phyloP scores from a whole-genome alignment of 2,113 vertebrate species.

The Eublepharis macularius region DNA sequence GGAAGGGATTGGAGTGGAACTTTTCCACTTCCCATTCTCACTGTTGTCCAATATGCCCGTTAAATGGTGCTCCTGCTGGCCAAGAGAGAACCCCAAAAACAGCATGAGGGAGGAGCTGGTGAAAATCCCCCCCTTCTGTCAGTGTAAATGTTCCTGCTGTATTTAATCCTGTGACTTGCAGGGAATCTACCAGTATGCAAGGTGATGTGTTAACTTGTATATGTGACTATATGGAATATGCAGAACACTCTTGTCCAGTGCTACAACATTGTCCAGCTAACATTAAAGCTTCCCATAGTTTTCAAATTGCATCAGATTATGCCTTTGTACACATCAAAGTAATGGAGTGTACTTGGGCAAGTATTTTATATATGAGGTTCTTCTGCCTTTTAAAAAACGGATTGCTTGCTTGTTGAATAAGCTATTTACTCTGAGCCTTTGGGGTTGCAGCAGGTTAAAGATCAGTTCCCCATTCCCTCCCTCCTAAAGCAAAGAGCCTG shows the following conservation, averaged over 20 bases:
- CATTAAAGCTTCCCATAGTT: neutral
- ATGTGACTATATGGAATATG: neutral
- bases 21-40: no score
- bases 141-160: no score
- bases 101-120: no score
- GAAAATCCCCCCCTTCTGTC: no score
- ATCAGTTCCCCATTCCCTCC: neutral
- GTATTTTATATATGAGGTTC: neutral
- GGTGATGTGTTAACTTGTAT: neutral
- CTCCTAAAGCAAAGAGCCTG: accelerated
- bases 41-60: no score
- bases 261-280: neutral
- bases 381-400: neutral
- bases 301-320: neutral
- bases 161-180: neutral
- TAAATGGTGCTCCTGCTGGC: no score
- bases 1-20: no score
- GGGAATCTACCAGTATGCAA: neutral
- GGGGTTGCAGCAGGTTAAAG: neutral
- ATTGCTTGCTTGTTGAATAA: neutral
- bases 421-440: neutral
- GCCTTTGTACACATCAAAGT: neutral
- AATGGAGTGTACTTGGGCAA: neutral
- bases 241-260: neutral
- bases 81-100: no score